Evolutionary conservation across 2,888 invertebrate genomes (phyloP).

Genomic region (Incurvaria masculella): DNA sequence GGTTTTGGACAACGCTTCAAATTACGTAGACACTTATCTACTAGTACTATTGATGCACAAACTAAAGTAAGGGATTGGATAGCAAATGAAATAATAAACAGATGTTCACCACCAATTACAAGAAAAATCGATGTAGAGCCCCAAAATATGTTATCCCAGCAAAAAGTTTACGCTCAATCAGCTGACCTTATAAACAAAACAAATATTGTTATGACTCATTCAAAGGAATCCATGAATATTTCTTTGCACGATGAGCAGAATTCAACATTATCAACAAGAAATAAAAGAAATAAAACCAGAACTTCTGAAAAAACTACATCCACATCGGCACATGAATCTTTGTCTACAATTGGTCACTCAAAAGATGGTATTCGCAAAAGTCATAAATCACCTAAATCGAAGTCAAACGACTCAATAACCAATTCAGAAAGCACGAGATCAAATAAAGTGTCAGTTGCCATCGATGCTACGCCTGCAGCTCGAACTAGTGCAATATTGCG

Average conservation of each 20-base stretch:
- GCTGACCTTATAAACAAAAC: background rate
- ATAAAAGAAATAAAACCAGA: constrained; percentile 26
- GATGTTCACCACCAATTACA: constrained; percentile 65
- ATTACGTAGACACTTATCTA: constrained; percentile 68
- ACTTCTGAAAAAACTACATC: constrained; percentile 49
- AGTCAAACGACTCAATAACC: constrained; percentile 46
- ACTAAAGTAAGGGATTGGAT: constrained; percentile 88
- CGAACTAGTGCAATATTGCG: constrained; percentile 68
- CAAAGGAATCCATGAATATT: constrained; percentile 24
- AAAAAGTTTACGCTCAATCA: constrained; percentile 2
- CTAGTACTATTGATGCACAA: constrained; percentile 80
- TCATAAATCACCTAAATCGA: constrained; percentile 28
- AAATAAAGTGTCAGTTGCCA: constrained; percentile 70
- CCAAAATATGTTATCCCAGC: background rate
- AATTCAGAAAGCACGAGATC: constrained; percentile 48
- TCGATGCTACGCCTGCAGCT: constrained; percentile 75
- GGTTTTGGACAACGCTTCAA: constrained; percentile 61
- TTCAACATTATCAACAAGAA: constrained; percentile 22
- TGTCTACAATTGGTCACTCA: constrained; percentile 38
- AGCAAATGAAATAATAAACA: constrained; percentile 71
- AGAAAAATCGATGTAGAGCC: constrained; percentile 40
- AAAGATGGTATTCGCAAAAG: constrained; percentile 27
- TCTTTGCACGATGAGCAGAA: constrained; percentile 23
- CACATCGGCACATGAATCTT: constrained; percentile 44
- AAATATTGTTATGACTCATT: background rate